Evolutionary conservation across 2,888 invertebrate species (phyloP), one percentile per base, ranked within the genome.

Genomic region (Petrolisthes manimaculis): DNA sequence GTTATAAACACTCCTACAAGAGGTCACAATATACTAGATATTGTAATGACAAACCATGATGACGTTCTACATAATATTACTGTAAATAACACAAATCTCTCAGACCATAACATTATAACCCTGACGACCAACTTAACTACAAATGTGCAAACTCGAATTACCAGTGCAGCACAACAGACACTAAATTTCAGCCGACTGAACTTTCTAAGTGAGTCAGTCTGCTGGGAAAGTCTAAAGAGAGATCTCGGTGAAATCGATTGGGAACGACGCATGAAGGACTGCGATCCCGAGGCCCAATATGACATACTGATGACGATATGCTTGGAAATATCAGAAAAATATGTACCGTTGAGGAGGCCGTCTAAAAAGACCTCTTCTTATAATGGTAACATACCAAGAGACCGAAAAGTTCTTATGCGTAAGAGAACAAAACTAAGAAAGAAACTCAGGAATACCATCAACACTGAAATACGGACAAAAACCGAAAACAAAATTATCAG

Each of bases 91-190:
- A 55, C 55, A 6, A 80, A 53, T 56, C 8, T 80, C 1, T 80
- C 55, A 54, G 80, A 80, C 8, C 55, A 80, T 56, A 80, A 80
- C 55, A 80, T 80, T n/a, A 80, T 80, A 80, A 80, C 55, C 55
- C n/a, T 80, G n/a, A 80, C 80, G n/a, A 55, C 54, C 80, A 80
- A 21, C 18, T 54, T 54, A 80, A 18, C 80, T 80, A 54, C 80
- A 80, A 80, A 80, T 55, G n/a, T 80, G 54, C 55, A 55, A 80
- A 80, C 14, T 54, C 4, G 55, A 54, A 21, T 56, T 21, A 4
- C n/a, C n/a, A 4, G 54, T n/a, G 75, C 37, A 75, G 18, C 51
- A 75, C 75, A 75, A 37, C 75, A 80, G 54, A 14, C 80, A 80
- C 80, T 0, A 21, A 55, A 55, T 56, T 80, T 80, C 80, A 56